Evolutionary conservation across 2,888 invertebrate species (phyloP), one percentile per base, ranked within the genome.

Genomic region (Cantharis nigra): DNA sequence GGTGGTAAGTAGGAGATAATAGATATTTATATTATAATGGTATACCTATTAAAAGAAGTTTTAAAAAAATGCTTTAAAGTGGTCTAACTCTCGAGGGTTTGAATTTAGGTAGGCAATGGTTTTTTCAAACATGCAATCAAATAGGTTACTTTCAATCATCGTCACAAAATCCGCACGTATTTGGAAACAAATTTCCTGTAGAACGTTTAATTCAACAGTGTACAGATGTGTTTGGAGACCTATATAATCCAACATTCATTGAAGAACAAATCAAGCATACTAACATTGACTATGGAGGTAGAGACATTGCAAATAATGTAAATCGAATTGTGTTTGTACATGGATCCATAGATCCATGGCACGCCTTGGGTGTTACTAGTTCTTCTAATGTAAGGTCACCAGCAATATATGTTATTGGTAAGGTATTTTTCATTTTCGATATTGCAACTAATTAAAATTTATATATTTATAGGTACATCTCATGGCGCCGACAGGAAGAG

Each of bases 61-160:
- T n/a, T n/a, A n/a, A n/a, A n/a, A n/a, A n/a, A n/a, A n/a, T n/a
- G n/a, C n/a, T n/a, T n/a, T n/a, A n/a, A n/a, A n/a, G n/a, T n/a
- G n/a, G n/a, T n/a, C n/a, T n/a, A n/a, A n/a, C n/a, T n/a, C n/a
- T n/a, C n/a, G n/a, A n/a, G n/a, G n/a, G n/a, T n/a, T n/a, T n/a
- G n/a, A n/a, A n/a, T n/a, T 26, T 20, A 65, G 65, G 16, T 13
- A 20, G 14, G 33, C 75, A 18, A 75, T 75, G 64, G 75, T 72
- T 30, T 18, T 78, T 14, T 71, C 78, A 62, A 74, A 75, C 28
- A 9, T 78, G 70, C n/a, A 67, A 10, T 30, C 14, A 70, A 16
- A 3, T 70, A n/a, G 70, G 70, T 3, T 70, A 70, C 28, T 30
- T 10, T 5, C 30, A 28, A 5, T 4, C 70, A 14, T 28, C 70